phyloP scores from a whole-genome alignment of 2,113 vertebrate species.

The Corapipo altera region DNA sequence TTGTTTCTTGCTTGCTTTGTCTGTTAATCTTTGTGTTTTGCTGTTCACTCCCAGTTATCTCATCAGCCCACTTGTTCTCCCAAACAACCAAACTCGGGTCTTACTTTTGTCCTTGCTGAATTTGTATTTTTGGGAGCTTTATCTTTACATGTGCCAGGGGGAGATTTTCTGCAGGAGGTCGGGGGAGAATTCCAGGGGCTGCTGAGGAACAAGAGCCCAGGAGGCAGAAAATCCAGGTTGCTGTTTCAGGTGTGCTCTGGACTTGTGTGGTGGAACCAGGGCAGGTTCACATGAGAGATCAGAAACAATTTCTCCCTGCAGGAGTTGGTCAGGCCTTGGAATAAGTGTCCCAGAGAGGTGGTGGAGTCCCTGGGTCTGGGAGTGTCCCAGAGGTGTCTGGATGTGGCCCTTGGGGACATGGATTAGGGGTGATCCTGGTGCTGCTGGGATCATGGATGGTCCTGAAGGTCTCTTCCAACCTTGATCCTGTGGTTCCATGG shows the following conservation, averaged over 20 bases:
- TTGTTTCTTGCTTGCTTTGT: slow-evolving; percentile 32
- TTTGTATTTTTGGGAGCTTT: background rate
- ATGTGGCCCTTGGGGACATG: background rate
- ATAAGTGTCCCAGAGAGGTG: background rate
- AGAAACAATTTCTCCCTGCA: background rate
- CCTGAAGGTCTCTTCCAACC: background rate
- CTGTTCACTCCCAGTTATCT: slow-evolving; percentile 14
- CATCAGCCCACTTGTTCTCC: slow-evolving; percentile 37
- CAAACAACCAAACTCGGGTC: slow-evolving; percentile 2
- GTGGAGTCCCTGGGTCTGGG: background rate
- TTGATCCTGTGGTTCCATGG: background rate
- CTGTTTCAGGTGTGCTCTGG: background rate
- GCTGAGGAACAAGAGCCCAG: background rate
- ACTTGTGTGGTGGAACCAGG: background rate
- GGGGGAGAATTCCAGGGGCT: background rate
- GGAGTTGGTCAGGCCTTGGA: background rate
- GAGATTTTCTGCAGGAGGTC: background rate
- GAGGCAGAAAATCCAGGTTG: background rate
- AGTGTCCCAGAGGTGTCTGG: background rate
- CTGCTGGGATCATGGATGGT: background rate
- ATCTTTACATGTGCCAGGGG: fast-evolving
- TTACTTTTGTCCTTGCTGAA: background rate
- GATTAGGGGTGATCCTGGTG: background rate
- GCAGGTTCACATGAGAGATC: background rate
- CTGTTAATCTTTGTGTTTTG: slow-evolving; percentile 40